Base-by-base conservation (phyloP, 2,113 vertebrate genomes). In the Seriola dumerili region DNA sequence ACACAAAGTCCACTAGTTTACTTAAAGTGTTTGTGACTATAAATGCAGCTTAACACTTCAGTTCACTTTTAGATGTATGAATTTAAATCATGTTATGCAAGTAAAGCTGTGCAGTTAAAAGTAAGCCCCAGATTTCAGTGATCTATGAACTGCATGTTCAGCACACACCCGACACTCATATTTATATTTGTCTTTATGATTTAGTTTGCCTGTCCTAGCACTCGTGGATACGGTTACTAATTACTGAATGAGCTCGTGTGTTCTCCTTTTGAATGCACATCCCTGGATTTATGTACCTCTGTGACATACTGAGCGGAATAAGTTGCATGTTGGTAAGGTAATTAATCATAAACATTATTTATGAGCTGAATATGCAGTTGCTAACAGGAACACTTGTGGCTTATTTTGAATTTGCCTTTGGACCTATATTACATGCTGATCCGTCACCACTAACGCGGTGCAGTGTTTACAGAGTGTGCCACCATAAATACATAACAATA, bases 171-270 rank as follows among this genome's bases (percentile, higher is more conserved):
- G 12, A 55, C 36, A 32, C 9, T 50, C 8, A 71, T 44, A 61
- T 58, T 48, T 72, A 14, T 0, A 32, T 68, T 59, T 75, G 11
- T 80, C 50, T 67, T 62, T 4, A 50, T 79, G 61, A 85, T 64
- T 72, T 64, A 76, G 23, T 40, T 55, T 48, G 5, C 13, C 65
- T 81, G 57, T 50, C 36, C 12, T 16, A 36, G 12, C 17, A 55
- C 69, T 65, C 29, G 4, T 76, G n/a, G 25, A 59, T 29, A 32
- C 2, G 0, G 69, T 16, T 78, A 25, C 54, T 57, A 50, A 64
- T 57, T 19, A 38, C 3, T 25, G 52, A 34, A 38, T 42, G 23
- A 52, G 16, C n/a, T 62, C 7, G 13, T 42, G 8, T 54, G 19
- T 72, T 67, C 23, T 64, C 29, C 3, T 46, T 12, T 40, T 57